Evolutionary conservation across 2,113 vertebrate genomes (phyloP).

Genomic region (Thalassarche chlororhynchos): DNA sequence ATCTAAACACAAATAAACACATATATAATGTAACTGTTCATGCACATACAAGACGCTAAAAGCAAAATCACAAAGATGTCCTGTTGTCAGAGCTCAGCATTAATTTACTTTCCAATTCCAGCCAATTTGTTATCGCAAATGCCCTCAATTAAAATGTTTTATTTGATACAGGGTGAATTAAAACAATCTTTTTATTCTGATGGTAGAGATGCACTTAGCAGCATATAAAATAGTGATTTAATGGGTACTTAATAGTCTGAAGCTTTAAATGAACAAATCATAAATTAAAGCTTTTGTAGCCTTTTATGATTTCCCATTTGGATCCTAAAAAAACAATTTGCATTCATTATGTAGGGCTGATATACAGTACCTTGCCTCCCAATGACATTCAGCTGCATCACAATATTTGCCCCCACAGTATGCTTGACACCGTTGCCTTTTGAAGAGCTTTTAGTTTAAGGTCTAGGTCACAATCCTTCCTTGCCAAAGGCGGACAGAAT

Average conservation of each 20-base stretch:
- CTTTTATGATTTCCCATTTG: constrained; percentile 31
- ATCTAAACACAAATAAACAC: not conserved
- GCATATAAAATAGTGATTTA: constrained; percentile 39
- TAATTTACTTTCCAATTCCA: constrained; percentile 18
- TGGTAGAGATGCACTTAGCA: constrained; percentile 17
- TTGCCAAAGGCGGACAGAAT: not conserved
- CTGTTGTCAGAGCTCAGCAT: not conserved
- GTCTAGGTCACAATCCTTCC: not conserved
- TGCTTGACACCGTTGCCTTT: not conserved
- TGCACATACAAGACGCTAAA: not conserved
- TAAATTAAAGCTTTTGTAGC: constrained; percentile 39
- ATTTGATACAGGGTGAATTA: constrained; percentile 20
- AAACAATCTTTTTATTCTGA: constrained; percentile 57
- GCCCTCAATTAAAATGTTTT: constrained; percentile 50
- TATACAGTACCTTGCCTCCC: not conserved
- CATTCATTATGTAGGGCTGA: not conserved
- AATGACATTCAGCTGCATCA: not conserved
- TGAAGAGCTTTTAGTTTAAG: not conserved
- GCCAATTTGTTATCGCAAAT: constrained; percentile 42
- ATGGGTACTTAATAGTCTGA: constrained; percentile 32
- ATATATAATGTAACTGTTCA: not conserved
- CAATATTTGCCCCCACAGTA: not conserved
- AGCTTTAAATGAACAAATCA: constrained; percentile 46
- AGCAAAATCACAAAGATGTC: not conserved
- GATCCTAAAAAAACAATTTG: constrained; percentile 9